Conservation (phyloP, 1,140 invertebrate genomes). For the Drosophila truncata region DNA sequence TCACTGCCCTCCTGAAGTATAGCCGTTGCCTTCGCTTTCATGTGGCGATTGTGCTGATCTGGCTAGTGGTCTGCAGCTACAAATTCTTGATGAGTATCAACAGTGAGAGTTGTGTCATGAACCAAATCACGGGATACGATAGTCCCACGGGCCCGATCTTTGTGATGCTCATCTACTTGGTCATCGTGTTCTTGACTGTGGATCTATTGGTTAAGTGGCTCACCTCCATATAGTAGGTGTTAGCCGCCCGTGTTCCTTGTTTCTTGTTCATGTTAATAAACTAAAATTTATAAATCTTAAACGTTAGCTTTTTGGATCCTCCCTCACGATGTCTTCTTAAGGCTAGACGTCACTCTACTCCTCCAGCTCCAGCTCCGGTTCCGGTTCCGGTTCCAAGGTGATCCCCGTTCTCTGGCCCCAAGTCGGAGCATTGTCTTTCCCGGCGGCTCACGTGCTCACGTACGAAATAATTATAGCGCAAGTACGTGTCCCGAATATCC, state of each 20-base stretch:
- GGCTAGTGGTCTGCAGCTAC: background rate
- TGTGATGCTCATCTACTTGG: no score
- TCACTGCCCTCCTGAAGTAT: accelerated
- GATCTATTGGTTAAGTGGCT: no score
- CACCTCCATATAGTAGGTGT: no score
- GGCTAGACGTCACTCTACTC: constrained; percentile 13
- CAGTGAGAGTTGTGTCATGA: background rate
- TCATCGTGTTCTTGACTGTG: no score
- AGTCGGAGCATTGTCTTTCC: constrained; percentile 27
- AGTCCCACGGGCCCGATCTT: no score
- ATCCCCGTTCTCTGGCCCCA: background rate
- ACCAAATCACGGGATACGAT: no score
- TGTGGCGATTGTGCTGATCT: background rate
- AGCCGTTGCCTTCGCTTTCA: background rate
- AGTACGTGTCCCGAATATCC: constrained; percentile 73
- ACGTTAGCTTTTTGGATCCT: background rate
- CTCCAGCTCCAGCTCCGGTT: no score
- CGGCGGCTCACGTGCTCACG: constrained; percentile 63
- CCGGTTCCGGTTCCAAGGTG: background rate
- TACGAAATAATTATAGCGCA: constrained; percentile 83
- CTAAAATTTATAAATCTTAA: no score
- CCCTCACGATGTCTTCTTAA: constrained; percentile 25
- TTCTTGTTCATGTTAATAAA: no score
- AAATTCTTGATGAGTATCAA: background rate
- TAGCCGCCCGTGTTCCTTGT: no score